These are phyloP conservation scores for Alloscopus bannaensis DNA, from an alignment of 2,888 invertebrate genomes.

Conservation along the genomic window DNA sequence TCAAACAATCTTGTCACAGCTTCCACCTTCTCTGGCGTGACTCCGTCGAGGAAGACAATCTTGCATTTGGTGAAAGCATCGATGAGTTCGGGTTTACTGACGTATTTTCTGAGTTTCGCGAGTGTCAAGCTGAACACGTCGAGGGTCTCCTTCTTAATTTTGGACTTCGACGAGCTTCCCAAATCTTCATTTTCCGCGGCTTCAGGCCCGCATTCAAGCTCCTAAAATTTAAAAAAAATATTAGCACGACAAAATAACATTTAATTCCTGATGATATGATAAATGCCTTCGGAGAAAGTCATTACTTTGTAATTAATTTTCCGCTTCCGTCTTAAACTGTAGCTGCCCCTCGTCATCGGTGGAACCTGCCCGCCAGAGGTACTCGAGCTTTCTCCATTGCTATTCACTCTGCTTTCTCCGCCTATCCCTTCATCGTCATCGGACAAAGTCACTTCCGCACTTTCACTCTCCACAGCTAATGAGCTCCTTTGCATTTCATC, in stretches of 20 bases:
- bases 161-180: not conserved
- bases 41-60: constrained; percentile 31
- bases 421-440: constrained; percentile 26
- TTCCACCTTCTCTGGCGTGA: constrained; percentile 1
- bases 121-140: constrained; percentile 30
- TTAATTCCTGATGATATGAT: no score
- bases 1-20: constrained; percentile 32
- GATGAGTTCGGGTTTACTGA: constrained; percentile 20
- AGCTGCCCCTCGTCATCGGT: no score
- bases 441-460: constrained; percentile 29
- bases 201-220: constrained; percentile 18
- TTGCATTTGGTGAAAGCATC: constrained; percentile 29
- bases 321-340: constrained; percentile 33
- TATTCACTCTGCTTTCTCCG: not conserved
- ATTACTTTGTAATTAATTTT: constrained; percentile 29
- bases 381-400: not conserved
- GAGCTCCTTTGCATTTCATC: not conserved
- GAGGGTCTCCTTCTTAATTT: constrained; percentile 22
- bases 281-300: no score
- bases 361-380: not conserved
- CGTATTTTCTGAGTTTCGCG: constrained; percentile 12
- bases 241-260: constrained; percentile 1
- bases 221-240: constrained; percentile 15
- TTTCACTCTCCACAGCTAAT: not conserved
- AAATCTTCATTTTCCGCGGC: not conserved